Conservation (phyloP, 1,140 invertebrate species). For the Bombyx mandarina region DNA sequence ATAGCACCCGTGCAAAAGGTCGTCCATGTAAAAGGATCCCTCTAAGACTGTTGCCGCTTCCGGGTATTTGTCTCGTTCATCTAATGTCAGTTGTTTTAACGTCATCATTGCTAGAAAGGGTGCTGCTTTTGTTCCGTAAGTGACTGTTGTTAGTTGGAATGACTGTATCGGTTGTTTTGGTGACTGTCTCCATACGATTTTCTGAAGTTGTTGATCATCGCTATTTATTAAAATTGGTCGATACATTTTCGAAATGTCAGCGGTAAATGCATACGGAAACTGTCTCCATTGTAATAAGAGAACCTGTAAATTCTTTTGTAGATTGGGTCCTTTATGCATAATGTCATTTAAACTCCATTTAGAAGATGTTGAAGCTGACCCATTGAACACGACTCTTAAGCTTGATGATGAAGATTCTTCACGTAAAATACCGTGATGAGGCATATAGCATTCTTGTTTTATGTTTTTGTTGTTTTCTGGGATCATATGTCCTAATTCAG, state of each 20-base stretch:
- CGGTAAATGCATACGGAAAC: constrained; percentile 20
- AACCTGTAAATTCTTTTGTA: no score
- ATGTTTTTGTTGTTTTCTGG: not conserved
- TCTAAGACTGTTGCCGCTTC: not conserved
- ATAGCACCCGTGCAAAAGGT: no score
- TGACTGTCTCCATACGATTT: no score
- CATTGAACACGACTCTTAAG: constrained; percentile 54
- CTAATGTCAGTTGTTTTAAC: not conserved
- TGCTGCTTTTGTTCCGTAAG: not conserved
- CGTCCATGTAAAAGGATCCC: no score
- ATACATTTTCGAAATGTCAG: constrained; percentile 38
- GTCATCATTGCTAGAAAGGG: constrained; percentile 4
- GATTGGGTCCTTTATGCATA: no score
- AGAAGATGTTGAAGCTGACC: constrained; percentile 26
- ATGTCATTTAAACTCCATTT: constrained; percentile 8
- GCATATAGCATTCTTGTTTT: not conserved
- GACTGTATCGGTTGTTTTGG: not conserved
- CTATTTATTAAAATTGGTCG: constrained; percentile 9
- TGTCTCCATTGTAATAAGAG: constrained; percentile 23
- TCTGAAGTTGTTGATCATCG: not conserved
- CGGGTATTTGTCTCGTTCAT: constrained; percentile 7
- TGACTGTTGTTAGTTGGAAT: constrained; percentile 3
- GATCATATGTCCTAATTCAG: constrained; percentile 5
- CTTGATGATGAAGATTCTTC: constrained; percentile 27
- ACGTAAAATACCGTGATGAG: no score